Base-by-base conservation (phyloP, 2,888 invertebrate genomes). In the Lasioglossum pauxillum region DNA sequence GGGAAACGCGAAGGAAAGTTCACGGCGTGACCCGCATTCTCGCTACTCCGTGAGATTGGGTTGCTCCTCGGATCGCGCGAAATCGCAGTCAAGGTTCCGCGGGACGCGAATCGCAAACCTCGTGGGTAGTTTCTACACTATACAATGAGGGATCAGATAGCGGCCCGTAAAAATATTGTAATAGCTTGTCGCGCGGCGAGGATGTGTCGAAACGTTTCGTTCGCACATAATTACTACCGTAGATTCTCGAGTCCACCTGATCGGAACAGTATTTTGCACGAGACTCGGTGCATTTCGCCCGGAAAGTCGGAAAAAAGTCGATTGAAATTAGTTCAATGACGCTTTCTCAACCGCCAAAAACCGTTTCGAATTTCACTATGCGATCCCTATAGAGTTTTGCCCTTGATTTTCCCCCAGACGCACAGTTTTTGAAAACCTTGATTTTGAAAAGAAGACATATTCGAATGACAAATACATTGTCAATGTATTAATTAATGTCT, bases 181-280 rank as follows among this genome's bases (percentile, higher is more conserved):
- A 83, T 78, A 76, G 67, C 88, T 83, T 90, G 90, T 88, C 87
- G 84, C 75, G 71, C 74, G 79, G 71, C 73, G 80, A 92, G 90
- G 91, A 90, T 88, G 84, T 91, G 91, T 91, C 86, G 90, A 92
- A 91, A 92, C 82, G 38, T 80, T 89, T 86, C 81, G 81, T 90
- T 89, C 86, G 82, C 84, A 79, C 76, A 83, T 90, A 90, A 92
- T 92, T 92, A 92, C 84, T 82, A 84, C 64, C 38, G 46, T 16
- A 27, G 35, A 35, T 79, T 60, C 80, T 23, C 60, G 35, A 41
- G 12, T 31, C 31, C 31, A 16, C 31, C 64, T 31, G 64, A 64
- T 64, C 64, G 16, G 16, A 7, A 5, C 27, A 60, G 27, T 60
- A 60, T 60, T 60, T 60, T 60, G 27, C 57, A 27, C 57, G n/a